Percentiles rank a stretch among this genome's conserved stretches.
Conservation (phyloP, 2,888 invertebrate genomes). For the Heliconius charithonia region DNA sequence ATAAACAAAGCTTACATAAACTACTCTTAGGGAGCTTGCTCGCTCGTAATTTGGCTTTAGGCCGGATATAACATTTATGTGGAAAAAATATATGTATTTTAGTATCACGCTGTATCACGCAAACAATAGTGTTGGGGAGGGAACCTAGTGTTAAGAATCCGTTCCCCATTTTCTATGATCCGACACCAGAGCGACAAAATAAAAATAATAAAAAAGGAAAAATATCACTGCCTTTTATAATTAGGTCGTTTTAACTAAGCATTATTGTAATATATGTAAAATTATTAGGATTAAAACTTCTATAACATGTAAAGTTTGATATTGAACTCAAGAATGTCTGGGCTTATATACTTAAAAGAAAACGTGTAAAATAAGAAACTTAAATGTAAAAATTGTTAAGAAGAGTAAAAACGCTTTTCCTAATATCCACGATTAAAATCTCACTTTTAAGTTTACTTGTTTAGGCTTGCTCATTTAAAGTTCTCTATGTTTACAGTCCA, state of each 20-base stretch:
- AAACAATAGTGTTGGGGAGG: too few species aligned
- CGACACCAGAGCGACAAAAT: too few species aligned
- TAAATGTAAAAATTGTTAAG: not conserved
- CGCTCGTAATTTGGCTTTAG: constrained; percentile 51
- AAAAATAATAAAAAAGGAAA: not conserved
- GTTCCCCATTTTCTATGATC: too few species aligned
- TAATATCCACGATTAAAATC: not conserved
- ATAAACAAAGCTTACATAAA: constrained; percentile 78
- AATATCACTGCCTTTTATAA: constrained; percentile 3
- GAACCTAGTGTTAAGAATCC: too few species aligned
- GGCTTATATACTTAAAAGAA: too few species aligned
- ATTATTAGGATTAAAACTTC: not conserved
- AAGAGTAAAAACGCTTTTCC: not conserved
- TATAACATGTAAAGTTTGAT: not conserved
- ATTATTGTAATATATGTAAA: not conserved
- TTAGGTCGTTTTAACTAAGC: not conserved
- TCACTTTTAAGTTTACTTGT: not conserved
- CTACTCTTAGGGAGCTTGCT: constrained; percentile 70
- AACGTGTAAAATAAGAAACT: not conserved
- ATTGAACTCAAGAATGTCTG: too few species aligned
- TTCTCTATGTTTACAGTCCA: not conserved
- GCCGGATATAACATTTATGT: constrained; percentile 17
- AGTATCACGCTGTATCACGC: too few species aligned
- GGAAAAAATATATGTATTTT: not conserved
- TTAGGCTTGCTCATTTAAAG: not conserved